These are phyloP conservation scores for Rotaria socialis DNA, from an alignment of 2,888 invertebrate species.

Conservation along the genomic window DNA sequence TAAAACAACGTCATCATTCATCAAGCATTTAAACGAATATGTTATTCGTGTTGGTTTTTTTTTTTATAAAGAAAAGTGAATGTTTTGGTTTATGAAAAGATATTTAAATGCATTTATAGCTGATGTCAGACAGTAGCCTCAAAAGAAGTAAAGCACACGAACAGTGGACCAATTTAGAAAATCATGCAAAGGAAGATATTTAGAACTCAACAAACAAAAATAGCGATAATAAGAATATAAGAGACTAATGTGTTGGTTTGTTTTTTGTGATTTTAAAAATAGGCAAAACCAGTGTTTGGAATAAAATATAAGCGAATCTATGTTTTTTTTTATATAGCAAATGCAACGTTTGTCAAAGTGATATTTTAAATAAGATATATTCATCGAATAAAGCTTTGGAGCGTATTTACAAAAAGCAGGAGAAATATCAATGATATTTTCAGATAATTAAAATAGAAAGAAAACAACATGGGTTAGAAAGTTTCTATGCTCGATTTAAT, in stretches of 20 bases:
- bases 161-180: background rate
- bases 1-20: background rate
- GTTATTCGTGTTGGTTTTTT: too few relatives aligned
- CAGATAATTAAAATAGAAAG: background rate
- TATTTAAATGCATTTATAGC: background rate
- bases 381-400: background rate
- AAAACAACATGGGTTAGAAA: too few relatives aligned
- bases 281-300: background rate
- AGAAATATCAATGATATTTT: background rate
- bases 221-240: background rate
- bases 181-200: background rate
- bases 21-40: background rate
- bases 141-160: background rate
- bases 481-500: too few relatives aligned
- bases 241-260: background rate
- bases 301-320: background rate
- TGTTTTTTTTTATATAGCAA: too few relatives aligned
- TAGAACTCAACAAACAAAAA: background rate
- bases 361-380: background rate
- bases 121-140: conserved; percentile 7
- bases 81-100: too few relatives aligned
- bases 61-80: too few relatives aligned
- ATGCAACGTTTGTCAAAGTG: too few relatives aligned
- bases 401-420: background rate
- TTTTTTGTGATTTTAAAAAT: background rate